Percentiles rank a stretch among this genome's conserved stretches.
Evolutionary conservation across 2,888 invertebrate species (phyloP).

Genomic region (Lumbricus terrestris): DNA sequence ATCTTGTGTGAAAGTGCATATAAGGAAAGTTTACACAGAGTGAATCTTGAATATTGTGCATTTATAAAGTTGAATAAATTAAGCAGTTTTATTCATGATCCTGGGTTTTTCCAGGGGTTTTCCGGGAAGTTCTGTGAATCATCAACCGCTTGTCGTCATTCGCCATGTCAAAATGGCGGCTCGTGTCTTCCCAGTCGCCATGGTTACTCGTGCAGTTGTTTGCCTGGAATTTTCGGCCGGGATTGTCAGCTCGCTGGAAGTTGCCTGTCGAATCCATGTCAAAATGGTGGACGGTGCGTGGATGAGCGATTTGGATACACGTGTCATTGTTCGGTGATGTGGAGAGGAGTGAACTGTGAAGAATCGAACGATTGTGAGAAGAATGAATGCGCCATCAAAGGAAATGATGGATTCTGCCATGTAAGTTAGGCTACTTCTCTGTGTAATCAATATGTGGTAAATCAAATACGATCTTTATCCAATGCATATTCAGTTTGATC

Average conservation of each 20-base stretch:
- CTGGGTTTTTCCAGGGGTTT: slow-evolving; percentile 42
- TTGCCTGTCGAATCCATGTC: slow-evolving; percentile 49
- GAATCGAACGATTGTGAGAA: slow-evolving; percentile 66
- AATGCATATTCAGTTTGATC: neutral
- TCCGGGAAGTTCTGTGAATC: slow-evolving; percentile 85
- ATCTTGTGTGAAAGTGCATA: too few species aligned
- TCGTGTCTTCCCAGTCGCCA: slow-evolving; percentile 56
- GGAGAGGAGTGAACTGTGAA: slow-evolving; percentile 85
- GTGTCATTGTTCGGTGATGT: slow-evolving; percentile 77
- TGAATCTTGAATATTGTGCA: too few species aligned
- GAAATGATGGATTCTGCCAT: slow-evolving; percentile 80
- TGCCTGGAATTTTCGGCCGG: slow-evolving; percentile 53
- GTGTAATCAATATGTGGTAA: neutral
- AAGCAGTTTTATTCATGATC: neutral
- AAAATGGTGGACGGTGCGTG: slow-evolving; percentile 48
- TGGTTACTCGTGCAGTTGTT: slow-evolving; percentile 49
- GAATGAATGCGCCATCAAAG: slow-evolving; percentile 78
- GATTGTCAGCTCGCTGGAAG: slow-evolving; percentile 48
- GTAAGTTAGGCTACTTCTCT: slow-evolving; percentile 45
- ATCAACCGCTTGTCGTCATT: slow-evolving; percentile 68
- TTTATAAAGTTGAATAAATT: neutral
- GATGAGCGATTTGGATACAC: slow-evolving; percentile 61
- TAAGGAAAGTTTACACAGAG: too few species aligned
- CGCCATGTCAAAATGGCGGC: slow-evolving; percentile 84
- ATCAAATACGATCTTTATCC: neutral